A percentile compares a stretch with the other conserved stretches of the same genome.
phyloP scores from a whole-genome alignment of 2,113 vertebrate species.

The Camelus dromedarius region DNA sequence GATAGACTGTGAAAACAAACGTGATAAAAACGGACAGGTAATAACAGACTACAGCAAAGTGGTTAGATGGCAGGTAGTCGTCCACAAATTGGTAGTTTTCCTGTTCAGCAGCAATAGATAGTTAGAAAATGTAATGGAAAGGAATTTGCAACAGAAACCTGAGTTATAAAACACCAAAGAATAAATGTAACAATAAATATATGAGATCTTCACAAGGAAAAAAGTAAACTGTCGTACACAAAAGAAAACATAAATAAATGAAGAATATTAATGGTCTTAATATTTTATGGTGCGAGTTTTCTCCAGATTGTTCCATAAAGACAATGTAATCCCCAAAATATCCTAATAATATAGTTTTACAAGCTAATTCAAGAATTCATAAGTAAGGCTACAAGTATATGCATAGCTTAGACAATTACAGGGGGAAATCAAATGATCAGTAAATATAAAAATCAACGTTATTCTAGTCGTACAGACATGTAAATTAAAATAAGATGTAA shows the following conservation, averaged over 20 bases:
- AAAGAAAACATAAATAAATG: background rate
- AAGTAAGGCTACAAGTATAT: background rate
- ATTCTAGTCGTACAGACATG: background rate
- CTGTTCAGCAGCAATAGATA: background rate
- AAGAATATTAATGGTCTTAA: background rate
- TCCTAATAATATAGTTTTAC: background rate
- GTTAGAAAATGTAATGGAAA: background rate
- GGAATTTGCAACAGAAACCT: background rate
- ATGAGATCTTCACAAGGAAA: background rate
- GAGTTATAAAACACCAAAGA: background rate
- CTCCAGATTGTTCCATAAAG: background rate
- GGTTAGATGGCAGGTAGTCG: slow-evolving; percentile 29
- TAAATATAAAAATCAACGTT: background rate
- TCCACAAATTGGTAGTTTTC: background rate
- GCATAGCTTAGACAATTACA: background rate
- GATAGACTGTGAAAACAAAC: background rate
- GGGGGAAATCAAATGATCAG: background rate
- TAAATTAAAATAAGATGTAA: background rate
- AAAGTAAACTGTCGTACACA: background rate
- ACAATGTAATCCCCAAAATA: background rate
- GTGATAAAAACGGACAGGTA: background rate
- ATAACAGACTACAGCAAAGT: background rate
- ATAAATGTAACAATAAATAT: background rate
- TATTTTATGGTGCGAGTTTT: background rate
- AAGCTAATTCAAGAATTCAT: slow-evolving; percentile 19